A percentile compares a stretch with the other conserved stretches of the same genome.
These are phyloP conservation scores for Protonibea diacanthus DNA, from an alignment of 2,797 vertebrate species.

Conservation along the genomic window DNA sequence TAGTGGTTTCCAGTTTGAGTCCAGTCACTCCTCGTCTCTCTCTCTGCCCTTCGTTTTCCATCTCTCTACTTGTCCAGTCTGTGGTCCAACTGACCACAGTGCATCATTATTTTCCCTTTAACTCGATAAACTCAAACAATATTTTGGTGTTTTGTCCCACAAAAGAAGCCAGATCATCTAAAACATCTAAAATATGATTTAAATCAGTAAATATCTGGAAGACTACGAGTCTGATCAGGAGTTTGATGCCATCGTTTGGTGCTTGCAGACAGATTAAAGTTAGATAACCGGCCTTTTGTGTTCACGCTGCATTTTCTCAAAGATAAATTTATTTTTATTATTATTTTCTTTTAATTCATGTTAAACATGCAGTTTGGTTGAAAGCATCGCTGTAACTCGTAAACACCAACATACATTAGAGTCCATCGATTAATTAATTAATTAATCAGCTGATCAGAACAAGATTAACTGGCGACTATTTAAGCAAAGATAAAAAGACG, in stretches of 20 bases:
- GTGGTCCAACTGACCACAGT: no score
- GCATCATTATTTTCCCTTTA: not conserved
- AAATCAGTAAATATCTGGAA: not conserved
- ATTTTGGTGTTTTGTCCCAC: not conserved
- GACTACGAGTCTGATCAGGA: not conserved
- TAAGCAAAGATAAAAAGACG: not conserved
- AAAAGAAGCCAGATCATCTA: not conserved
- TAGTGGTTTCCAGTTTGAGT: not conserved
- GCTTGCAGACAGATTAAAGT: not conserved
- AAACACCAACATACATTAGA: not conserved
- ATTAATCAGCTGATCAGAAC: not conserved
- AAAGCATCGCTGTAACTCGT: not conserved
- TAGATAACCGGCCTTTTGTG: not conserved
- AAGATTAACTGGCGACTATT: not conserved
- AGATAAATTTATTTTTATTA: not conserved
- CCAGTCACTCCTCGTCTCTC: constrained; percentile 1
- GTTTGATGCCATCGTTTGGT: not conserved
- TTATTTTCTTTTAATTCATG: not conserved
- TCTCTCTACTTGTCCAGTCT: no score
- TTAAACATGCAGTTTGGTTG: not conserved
- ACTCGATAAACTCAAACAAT: not conserved
- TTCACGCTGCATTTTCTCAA: not conserved
- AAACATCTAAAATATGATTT: not conserved
- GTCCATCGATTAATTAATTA: not conserved
- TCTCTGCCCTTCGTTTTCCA: not conserved